Evolutionary conservation across 2,888 invertebrate species (phyloP).

Genomic region (Calliopum simillimum): DNA sequence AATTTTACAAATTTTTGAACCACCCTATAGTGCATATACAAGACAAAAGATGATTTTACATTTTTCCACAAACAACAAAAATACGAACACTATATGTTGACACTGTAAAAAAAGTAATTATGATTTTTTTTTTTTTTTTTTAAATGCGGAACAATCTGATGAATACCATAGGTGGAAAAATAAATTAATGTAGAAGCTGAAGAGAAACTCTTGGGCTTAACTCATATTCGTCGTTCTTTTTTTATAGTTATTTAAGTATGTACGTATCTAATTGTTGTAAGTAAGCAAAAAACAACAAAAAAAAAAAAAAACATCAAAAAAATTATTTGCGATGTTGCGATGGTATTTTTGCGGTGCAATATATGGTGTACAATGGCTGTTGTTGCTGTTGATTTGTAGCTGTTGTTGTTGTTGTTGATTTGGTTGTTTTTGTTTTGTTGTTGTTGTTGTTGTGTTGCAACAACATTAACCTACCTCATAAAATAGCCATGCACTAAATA

Average conservation of each 20-base stretch:
- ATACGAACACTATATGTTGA: too few species aligned
- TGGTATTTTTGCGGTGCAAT: too few species aligned
- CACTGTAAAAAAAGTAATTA: conserved; percentile 11
- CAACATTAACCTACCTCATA: conserved; percentile 80
- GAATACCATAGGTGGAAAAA: too few species aligned
- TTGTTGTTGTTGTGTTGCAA: conserved; percentile 23
- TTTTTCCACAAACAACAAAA: too few species aligned
- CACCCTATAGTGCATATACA: too few species aligned
- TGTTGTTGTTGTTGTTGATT: conserved; percentile 18
- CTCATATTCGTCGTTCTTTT: conserved; percentile 9
- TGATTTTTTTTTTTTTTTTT: neutral
- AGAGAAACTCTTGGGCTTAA: conserved; percentile 10
- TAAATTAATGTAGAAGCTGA: conserved; percentile 36
- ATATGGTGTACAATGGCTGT: neutral
- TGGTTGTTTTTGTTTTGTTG: conserved; percentile 15
- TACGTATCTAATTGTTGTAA: neutral
- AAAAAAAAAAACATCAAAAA: too few species aligned
- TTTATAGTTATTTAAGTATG: conserved; percentile 1
- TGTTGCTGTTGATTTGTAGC: conserved; percentile 15
- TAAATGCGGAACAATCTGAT: conserved; percentile 11
- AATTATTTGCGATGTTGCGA: too few species aligned
- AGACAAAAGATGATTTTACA: too few species aligned
- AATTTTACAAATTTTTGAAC: too few species aligned
- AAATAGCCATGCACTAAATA: conserved; percentile 91
- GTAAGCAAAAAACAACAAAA: neutral